These are phyloP conservation scores for Hydropotes inermis DNA, from an alignment of 2,113 vertebrate genomes.

Conservation along the genomic window DNA sequence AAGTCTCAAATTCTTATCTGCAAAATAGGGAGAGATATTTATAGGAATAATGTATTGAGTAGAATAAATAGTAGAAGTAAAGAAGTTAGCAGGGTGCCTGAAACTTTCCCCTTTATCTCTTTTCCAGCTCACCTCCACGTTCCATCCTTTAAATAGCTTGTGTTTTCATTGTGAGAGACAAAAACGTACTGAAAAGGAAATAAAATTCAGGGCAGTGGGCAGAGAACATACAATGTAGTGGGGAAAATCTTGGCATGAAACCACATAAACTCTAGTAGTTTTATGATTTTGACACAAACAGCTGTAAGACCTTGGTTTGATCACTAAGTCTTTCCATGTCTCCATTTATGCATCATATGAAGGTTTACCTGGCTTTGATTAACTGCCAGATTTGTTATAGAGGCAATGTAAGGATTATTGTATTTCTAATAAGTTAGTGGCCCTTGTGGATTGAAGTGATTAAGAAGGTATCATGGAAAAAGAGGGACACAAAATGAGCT, in stretches of 20 bases:
- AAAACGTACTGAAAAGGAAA: neutral
- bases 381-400: neutral
- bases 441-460: neutral
- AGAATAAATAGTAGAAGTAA: neutral
- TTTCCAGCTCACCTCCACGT: neutral
- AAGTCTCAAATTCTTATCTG: neutral
- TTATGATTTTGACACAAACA: neutral
- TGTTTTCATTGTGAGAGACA: neutral
- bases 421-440: neutral
- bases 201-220: neutral
- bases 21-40: neutral
- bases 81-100: neutral
- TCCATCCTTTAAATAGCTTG: neutral
- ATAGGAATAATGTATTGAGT: neutral
- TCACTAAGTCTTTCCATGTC: neutral
- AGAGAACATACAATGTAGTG: neutral
- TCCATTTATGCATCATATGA: neutral
- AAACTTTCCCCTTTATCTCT: neutral
- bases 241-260: neutral
- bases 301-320: neutral
- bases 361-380: neutral
- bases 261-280: neutral
- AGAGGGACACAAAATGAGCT: neutral
- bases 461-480: neutral
- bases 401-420: neutral